These are phyloP conservation scores for Uromys caudimaculatus DNA, from an alignment of 2,797 vertebrate species.

Conservation along the genomic window DNA sequence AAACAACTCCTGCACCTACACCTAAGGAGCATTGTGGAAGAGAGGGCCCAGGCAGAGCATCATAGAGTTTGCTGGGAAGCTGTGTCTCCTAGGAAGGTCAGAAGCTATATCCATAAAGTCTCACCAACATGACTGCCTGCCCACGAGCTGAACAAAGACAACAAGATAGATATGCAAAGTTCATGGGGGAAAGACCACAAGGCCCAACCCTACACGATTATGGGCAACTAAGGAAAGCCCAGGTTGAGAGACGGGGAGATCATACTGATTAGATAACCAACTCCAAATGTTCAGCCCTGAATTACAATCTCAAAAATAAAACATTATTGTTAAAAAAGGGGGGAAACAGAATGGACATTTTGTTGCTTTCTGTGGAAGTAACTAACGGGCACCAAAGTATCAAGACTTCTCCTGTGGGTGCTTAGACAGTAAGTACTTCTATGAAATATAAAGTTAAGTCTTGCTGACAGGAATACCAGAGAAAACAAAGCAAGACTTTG, in stretches of 20 bases:
- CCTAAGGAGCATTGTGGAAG: too few relatives aligned
- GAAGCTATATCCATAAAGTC: not conserved
- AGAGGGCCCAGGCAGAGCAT: too few relatives aligned
- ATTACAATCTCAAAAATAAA: not conserved
- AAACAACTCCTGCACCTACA: not conserved
- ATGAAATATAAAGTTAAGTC: not conserved
- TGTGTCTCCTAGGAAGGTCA: not conserved
- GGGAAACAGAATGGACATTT: not conserved
- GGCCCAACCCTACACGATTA: not conserved
- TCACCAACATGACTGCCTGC: not conserved
- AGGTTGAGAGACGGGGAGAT: not conserved
- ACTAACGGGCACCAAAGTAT: not conserved
- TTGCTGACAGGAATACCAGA: not conserved
- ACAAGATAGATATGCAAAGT: not conserved
- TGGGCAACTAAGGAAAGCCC: not conserved
- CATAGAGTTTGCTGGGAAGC: not conserved
- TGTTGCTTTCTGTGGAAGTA: conserved; percentile 6
- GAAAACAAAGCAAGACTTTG: not conserved
- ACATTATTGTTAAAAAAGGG: not conserved
- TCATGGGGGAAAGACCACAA: not conserved
- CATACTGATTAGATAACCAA: not conserved
- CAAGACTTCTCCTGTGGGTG: not conserved
- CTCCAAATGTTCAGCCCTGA: not conserved
- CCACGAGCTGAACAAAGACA: not conserved
- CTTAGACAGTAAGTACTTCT: not conserved